Percentiles rank a stretch among this genome's conserved stretches.
phyloP scores from a whole-genome alignment of 2,797 vertebrate species.

The Decapterus maruadsi region DNA sequence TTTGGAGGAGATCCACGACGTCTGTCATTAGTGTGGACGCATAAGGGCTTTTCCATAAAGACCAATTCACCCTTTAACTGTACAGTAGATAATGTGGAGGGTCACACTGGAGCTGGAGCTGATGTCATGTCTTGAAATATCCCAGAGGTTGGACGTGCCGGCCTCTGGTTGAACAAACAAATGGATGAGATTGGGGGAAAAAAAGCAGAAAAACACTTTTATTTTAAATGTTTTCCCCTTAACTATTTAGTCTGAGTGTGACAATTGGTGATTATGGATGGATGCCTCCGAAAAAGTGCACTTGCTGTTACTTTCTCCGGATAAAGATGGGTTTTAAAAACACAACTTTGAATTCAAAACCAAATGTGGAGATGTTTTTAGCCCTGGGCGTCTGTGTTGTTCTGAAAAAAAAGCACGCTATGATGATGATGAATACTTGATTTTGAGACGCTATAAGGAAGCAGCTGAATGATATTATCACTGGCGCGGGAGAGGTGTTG shows the following conservation, averaged over 20 bases:
- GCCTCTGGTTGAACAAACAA: not conserved
- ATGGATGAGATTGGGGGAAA: too few species aligned
- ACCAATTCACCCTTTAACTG: constrained; percentile 24
- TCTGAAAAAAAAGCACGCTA: not conserved
- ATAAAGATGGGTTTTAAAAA: not conserved
- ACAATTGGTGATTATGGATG: not conserved
- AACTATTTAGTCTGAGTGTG: too few species aligned
- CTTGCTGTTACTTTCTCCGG: not conserved
- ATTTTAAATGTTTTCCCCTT: not conserved
- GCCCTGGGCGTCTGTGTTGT: not conserved
- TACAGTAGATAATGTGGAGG: constrained; percentile 19
- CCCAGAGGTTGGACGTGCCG: constrained; percentile 13
- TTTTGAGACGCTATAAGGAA: too few species aligned
- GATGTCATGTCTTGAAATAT: constrained; percentile 50
- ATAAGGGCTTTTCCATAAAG: constrained; percentile 17
- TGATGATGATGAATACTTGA: not conserved
- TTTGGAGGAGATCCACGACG: constrained; percentile 33
- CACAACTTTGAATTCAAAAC: not conserved
- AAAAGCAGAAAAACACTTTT: not conserved
- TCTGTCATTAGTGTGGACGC: constrained; percentile 51
- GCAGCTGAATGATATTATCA: not conserved
- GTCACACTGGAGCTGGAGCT: constrained; percentile 19
- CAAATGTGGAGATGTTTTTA: not conserved
- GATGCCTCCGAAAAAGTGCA: constrained; percentile 1
- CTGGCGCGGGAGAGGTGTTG: too few species aligned